Evolutionary conservation across 2,797 vertebrate genomes (phyloP), one percentile per base, ranked within the genome.

Genomic region (Enteromius argenteus): DNA sequence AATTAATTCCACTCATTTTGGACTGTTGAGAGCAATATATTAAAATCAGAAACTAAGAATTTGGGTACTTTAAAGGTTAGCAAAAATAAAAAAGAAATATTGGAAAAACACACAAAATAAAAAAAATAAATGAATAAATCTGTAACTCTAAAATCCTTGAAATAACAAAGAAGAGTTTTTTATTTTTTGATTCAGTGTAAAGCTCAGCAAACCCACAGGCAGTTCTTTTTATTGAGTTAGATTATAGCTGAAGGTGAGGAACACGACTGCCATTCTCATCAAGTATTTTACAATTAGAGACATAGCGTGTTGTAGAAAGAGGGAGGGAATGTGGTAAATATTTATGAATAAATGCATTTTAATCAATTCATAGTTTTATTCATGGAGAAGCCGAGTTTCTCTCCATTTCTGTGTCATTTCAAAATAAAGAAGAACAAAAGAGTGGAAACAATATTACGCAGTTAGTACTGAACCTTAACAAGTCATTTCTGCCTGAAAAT

Each of bases 1-100:
- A 92, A 93, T 93, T 91, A 87, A 92, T 93, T 94, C 90, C 42
- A 83, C 77, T 83, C 74, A 86, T 86, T 90, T 85, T 77, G 46
- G 84, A 77, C 86, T 79, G 23, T 85, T 21, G 71, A 84, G 67
- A 64, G 75, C 76, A 14, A 56, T 49, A 76, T 62, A 73, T 74
- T 88, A 76, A 64, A 79, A 53, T 74, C 17, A 42, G 8, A 46
- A 60, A 74, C 6, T 27, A 62, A 81, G 91, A 87, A 92, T 92
- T 87, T 86, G 87, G 92, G 27, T 2, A 56, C 15, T 51, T 91
- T 88, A 79, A 80, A 89, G 88, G 10, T 27, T 58, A 58, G 58
- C 58, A 5, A 15, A 30, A 15, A 30, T 2, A 37, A 5, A 11
- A 39, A 67, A 4, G 21, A 66, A 21, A 32, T 68, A 39, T 39